These are phyloP conservation scores for Prunella strophiata DNA, from an alignment of 2,797 vertebrate genomes.

Conservation along the genomic window DNA sequence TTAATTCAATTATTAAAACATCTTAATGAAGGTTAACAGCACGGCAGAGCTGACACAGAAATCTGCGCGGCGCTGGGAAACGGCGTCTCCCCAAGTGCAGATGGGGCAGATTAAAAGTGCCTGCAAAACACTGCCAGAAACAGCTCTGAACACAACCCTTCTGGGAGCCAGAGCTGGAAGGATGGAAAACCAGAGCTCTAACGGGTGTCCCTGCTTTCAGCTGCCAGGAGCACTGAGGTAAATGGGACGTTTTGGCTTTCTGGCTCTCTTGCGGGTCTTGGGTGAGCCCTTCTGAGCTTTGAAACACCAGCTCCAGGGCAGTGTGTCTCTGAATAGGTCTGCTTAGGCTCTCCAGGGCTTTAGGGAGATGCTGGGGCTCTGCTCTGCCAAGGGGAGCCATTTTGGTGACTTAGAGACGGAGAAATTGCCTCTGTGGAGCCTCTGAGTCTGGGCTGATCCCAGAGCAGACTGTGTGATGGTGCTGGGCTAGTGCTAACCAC, in stretches of 20 bases:
- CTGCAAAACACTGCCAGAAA: neutral
- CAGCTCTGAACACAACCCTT: neutral
- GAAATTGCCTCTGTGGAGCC: neutral
- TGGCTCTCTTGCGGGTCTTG: neutral
- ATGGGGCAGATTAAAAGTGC: neutral
- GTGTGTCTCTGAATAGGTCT: neutral
- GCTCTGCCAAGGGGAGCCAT: accelerated
- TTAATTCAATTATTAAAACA: constrained; percentile 46
- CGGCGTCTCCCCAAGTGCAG: neutral
- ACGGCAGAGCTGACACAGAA: neutral
- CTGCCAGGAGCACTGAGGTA: neutral
- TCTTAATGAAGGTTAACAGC: constrained; percentile 49
- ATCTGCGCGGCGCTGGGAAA: accelerated
- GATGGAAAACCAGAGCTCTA: neutral
- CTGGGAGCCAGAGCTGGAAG: neutral
- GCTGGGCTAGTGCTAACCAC: neutral
- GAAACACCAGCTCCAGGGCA: neutral
- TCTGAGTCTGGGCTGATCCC: neutral
- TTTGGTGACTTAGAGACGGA: neutral
- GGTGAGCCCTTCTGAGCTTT: neutral
- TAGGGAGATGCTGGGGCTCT: neutral
- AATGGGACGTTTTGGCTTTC: neutral
- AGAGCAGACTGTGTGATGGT: neutral
- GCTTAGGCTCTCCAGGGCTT: neutral
- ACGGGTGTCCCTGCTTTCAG: neutral